Percentiles rank a stretch among this genome's conserved stretches.
These are phyloP conservation scores for Escarpia spicata DNA, from an alignment of 2,888 invertebrate genomes.

Conservation along the genomic window DNA sequence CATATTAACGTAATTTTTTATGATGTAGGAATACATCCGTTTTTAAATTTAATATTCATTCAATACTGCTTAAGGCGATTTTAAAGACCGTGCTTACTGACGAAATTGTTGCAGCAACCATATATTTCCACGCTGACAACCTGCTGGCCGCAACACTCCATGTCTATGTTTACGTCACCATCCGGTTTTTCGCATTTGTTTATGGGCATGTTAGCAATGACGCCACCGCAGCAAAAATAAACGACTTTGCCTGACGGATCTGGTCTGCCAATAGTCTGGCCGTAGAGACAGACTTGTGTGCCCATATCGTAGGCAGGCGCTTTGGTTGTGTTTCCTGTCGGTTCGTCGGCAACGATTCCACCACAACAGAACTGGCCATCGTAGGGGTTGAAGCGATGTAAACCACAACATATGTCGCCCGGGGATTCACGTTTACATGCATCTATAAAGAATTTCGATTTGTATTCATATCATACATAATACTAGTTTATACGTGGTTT, in stretches of 20 bases:
- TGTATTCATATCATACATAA: not conserved
- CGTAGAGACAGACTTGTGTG: not conserved
- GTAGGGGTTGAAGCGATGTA: not conserved
- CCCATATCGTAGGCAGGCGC: not conserved
- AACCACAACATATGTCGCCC: not conserved
- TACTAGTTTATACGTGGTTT: not conserved
- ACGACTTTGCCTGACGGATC: not conserved
- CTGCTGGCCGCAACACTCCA: not conserved
- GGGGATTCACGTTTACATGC: not conserved
- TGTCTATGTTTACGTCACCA: not conserved
- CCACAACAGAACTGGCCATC: not conserved
- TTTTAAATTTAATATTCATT: too few species aligned
- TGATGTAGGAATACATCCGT: too few species aligned
- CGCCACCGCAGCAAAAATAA: not conserved
- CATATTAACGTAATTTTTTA: too few species aligned
- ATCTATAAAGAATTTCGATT: not conserved
- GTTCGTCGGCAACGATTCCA: not conserved
- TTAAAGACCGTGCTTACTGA: not conserved
- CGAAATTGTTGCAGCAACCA: not conserved
- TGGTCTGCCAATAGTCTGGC: not conserved
- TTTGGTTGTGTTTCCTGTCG: not conserved
- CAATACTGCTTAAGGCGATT: not conserved
- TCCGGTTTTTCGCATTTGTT: not conserved
- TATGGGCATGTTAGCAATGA: not conserved
- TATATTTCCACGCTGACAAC: not conserved